phyloP scores from a whole-genome alignment of 2,888 invertebrate species.

The Lacanobia oleracea region DNA sequence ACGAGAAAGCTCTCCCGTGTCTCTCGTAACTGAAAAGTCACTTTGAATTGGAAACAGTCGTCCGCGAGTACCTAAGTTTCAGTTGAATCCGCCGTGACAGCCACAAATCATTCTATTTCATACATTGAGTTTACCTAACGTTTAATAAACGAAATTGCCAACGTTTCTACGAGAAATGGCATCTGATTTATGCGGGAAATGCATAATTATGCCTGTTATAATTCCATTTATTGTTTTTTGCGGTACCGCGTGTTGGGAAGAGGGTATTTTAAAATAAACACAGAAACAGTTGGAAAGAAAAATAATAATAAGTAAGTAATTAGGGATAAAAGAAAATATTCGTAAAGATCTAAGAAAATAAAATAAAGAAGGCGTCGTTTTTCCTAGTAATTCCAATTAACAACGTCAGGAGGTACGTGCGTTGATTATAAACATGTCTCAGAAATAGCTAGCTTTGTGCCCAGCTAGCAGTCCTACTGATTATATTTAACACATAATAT shows the following conservation, averaged over 20 bases:
- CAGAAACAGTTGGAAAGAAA: background rate
- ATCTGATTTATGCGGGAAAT: constrained; percentile 32
- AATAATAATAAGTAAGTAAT: constrained; percentile 10
- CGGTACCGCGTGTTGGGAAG: background rate
- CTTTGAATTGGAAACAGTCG: constrained; percentile 38
- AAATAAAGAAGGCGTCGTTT: background rate
- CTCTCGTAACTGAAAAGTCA: constrained; percentile 39
- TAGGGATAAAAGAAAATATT: background rate
- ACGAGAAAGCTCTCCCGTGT: constrained; percentile 57
- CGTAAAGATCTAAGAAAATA: background rate
- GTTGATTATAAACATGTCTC: background rate
- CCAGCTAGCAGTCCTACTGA: too few species aligned
- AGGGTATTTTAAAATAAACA: too few species aligned
- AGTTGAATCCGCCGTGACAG: constrained; percentile 10
- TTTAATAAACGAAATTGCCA: constrained; percentile 36
- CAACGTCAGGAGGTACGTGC: background rate
- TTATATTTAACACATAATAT: background rate
- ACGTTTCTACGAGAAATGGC: constrained; percentile 9
- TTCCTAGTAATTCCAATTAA: constrained; percentile 6
- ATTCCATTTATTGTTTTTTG: constrained; percentile 29
- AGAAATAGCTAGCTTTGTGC: background rate
- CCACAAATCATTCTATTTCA: constrained; percentile 35
- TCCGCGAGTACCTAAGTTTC: constrained; percentile 6
- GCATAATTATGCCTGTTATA: constrained; percentile 26
- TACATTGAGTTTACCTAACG: constrained; percentile 10